These are phyloP conservation scores for Scelioninae gen. 1 DNA, from an alignment of 2,888 invertebrate genomes.

Conservation along the genomic window DNA sequence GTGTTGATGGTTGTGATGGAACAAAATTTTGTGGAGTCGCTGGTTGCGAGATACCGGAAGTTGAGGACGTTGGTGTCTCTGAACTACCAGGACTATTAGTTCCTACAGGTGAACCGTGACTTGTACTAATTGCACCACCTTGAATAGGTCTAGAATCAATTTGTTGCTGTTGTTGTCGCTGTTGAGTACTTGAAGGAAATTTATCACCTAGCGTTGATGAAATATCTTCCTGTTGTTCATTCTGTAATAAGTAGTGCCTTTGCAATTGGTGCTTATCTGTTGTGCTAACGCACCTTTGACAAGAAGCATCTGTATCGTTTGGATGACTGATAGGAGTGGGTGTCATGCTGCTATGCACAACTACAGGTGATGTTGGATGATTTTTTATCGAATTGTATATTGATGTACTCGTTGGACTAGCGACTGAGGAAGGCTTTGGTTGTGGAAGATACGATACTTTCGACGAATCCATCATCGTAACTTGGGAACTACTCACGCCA, in stretches of 20 bases:
- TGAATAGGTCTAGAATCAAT: slow-evolving; percentile 91
- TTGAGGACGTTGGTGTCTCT: slow-evolving; percentile 83
- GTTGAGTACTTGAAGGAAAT: slow-evolving; percentile 82
- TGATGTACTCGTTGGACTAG: slow-evolving; percentile 79
- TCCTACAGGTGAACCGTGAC: slow-evolving; percentile 89
- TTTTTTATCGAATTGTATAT: slow-evolving; percentile 74
- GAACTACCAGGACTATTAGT: slow-evolving; percentile 86
- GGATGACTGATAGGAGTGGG: slow-evolving; percentile 78
- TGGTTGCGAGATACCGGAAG: slow-evolving; percentile 81
- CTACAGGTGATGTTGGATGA: slow-evolving; percentile 81
- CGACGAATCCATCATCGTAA: slow-evolving; percentile 74
- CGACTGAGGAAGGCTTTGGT: slow-evolving; percentile 81
- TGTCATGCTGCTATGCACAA: slow-evolving; percentile 82
- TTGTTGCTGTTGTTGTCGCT: slow-evolving; percentile 76
- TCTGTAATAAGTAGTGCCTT: slow-evolving; percentile 78
- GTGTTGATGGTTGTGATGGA: slow-evolving; percentile 82
- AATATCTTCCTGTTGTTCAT: slow-evolving; percentile 85
- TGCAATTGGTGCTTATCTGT: slow-evolving; percentile 79
- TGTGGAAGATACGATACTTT: slow-evolving; percentile 80
- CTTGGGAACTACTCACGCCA: slow-evolving; percentile 83
- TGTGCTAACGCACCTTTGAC: slow-evolving; percentile 80
- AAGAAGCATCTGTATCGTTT: slow-evolving; percentile 79
- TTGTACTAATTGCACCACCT: slow-evolving; percentile 93
- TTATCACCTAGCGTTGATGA: slow-evolving; percentile 89
- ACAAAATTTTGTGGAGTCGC: slow-evolving; percentile 81